These are phyloP conservation scores for Gorsachius goisagi DNA, from an alignment of 2,113 vertebrate species.

Conservation along the genomic window DNA sequence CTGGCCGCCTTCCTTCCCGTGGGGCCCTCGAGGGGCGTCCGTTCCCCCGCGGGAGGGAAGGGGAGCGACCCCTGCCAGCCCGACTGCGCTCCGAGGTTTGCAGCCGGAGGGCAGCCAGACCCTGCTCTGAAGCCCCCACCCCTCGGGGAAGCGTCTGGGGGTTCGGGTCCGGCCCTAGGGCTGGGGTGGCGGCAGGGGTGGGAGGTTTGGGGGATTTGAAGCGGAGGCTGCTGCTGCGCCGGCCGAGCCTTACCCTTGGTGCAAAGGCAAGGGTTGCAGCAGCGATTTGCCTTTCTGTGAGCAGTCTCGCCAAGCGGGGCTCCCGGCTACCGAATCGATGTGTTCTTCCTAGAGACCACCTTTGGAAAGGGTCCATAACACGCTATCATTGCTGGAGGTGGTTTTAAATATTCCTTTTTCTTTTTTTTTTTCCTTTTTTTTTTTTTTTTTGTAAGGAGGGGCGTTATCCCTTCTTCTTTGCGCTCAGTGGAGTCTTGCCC, in stretches of 20 bases:
- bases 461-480: background rate
- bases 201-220: background rate
- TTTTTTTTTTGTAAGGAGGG: background rate
- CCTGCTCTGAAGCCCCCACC: fast-evolving
- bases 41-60: too few species aligned
- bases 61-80: background rate
- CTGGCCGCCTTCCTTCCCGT: background rate
- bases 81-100: fast-evolving
- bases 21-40: background rate
- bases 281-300: fast-evolving
- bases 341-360: background rate
- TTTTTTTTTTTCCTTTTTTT: background rate
- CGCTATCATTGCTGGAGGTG: background rate
- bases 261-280: background rate
- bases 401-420: background rate
- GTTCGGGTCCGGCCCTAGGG: background rate
- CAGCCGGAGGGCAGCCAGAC: background rate
- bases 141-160: too few species aligned
- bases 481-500: background rate
- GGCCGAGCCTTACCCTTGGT: background rate
- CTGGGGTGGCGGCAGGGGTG: background rate
- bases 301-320: fast-evolving
- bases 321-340: fast-evolving
- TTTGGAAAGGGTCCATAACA: background rate
- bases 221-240: background rate